Conservation (phyloP, 2,113 vertebrate genomes). For the Pampusana beccarii region DNA sequence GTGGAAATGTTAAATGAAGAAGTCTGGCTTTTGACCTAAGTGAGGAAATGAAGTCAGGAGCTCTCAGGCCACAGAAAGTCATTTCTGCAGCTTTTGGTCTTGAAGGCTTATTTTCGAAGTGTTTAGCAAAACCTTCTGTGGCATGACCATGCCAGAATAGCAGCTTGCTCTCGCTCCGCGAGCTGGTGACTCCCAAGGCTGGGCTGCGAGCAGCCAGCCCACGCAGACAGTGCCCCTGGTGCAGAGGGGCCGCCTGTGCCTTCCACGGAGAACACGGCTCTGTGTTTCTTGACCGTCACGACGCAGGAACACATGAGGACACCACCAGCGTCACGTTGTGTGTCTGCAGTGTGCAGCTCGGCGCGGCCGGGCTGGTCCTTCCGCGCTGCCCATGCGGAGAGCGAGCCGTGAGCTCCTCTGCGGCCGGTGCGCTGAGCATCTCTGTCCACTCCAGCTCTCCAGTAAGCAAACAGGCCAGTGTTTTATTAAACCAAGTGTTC, state of each 20-base stretch:
- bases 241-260: neutral
- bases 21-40: conserved; percentile 66
- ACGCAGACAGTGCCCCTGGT: neutral
- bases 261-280: neutral
- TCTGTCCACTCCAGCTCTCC: conserved; percentile 77
- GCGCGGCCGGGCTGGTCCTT: neutral
- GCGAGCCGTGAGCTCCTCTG: neutral
- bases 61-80: conserved; percentile 41
- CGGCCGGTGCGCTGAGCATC: neutral
- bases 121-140: conserved; percentile 60
- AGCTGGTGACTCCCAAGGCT: conserved; percentile 18
- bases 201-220: neutral
- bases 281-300: neutral
- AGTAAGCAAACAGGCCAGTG: conserved; percentile 4
- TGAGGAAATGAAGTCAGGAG: conserved; percentile 59
- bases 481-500: conserved; percentile 82
- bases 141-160: conserved; percentile 41
- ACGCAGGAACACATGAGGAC: neutral
- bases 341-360: neutral
- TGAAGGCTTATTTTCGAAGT: conserved; percentile 41
- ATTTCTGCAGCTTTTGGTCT: conserved; percentile 63
- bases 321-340: neutral
- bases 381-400: neutral
- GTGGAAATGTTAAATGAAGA: conserved; percentile 22
- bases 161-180: conserved; percentile 73